phyloP scores from a whole-genome alignment of 2,888 invertebrate species.

The Steinernema carpocapsae region DNA sequence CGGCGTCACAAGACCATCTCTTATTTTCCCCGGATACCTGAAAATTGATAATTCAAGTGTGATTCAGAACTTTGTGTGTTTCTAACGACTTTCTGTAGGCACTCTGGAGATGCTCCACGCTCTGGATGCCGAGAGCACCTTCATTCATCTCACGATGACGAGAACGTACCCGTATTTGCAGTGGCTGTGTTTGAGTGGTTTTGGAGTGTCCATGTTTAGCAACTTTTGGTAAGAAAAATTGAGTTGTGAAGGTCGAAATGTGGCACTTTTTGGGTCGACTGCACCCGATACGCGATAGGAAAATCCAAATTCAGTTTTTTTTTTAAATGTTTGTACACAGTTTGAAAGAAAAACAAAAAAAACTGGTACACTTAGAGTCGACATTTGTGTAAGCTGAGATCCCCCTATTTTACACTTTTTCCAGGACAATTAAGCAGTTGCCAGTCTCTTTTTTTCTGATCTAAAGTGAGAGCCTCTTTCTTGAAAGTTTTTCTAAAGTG shows the following conservation, averaged over 20 bases:
- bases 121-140: conserved; percentile 17
- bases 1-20: conserved; percentile 20
- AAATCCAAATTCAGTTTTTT: no score
- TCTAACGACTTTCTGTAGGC: not conserved
- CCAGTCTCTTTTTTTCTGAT: no score
- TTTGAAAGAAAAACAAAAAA: no score
- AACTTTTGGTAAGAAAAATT: conserved; percentile 5
- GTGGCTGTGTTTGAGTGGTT: conserved; percentile 21
- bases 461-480: no score
- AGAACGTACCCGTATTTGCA: conserved; percentile 16
- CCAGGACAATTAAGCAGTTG: no score
- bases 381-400: no score
- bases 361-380: no score
- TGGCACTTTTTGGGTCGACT: no score
- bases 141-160: conserved; percentile 30
- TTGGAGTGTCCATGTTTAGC: conserved; percentile 28
- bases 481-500: no score
- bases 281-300: no score
- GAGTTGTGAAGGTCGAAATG: not conserved
- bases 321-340: no score
- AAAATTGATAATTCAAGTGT: conserved; percentile 20
- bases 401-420: no score
- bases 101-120: conserved; percentile 1
- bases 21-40: conserved; percentile 6
- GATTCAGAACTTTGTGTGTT: not conserved